Conservation (phyloP, 2,888 invertebrate genomes). For the Apodemia mormo region DNA sequence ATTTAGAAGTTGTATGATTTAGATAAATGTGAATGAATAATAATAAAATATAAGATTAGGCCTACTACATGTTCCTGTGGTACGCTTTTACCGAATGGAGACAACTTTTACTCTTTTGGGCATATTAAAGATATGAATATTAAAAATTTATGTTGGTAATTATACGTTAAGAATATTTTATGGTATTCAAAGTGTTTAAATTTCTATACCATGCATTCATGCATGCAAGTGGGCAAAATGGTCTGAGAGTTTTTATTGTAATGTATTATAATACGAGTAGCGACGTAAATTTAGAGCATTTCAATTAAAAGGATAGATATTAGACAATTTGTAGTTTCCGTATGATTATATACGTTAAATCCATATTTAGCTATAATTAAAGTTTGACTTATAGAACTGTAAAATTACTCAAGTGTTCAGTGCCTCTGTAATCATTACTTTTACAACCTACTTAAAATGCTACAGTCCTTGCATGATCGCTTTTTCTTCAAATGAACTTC, state of each 20-base stretch:
- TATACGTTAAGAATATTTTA: no score
- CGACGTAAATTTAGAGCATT: background rate
- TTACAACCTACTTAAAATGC: background rate
- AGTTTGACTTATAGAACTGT: background rate
- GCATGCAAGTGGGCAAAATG: background rate
- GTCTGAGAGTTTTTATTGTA: background rate
- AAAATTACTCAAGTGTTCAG: background rate
- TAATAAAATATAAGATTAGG: no score
- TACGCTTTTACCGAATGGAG: no score
- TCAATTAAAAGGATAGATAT: background rate
- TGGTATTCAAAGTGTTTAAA: no score
- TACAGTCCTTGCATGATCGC: conserved; percentile 12
- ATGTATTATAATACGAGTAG: background rate
- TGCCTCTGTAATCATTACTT: background rate
- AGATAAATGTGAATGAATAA: no score
- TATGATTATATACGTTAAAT: background rate
- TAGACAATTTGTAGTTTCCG: background rate
- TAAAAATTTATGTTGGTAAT: no score
- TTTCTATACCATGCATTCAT: background rate
- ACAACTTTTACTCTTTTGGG: no score
- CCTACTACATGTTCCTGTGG: no score
- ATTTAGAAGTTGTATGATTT: no score
- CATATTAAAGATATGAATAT: no score
- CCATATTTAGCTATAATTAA: background rate
- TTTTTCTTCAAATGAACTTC: background rate